Evolutionary conservation across 2,797 vertebrate genomes (phyloP).

Genomic region (Harpagifer antarcticus): DNA sequence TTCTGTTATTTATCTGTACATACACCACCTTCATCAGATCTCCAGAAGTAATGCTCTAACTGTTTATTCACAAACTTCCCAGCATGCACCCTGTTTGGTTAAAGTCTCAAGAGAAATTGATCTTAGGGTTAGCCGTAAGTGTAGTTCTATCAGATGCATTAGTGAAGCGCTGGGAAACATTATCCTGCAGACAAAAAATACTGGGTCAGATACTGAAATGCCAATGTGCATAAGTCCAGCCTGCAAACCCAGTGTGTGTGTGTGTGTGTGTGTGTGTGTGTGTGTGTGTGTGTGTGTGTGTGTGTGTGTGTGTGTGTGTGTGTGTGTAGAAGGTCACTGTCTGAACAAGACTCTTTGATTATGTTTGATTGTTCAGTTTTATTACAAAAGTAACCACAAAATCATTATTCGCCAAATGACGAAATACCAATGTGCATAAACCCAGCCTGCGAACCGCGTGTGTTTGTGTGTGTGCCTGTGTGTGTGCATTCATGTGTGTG

Average conservation of each 20-base stretch:
- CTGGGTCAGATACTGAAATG: constrained; percentile 30
- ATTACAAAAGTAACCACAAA: too few species aligned
- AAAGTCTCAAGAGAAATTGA: constrained; percentile 9
- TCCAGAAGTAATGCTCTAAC: too few species aligned
- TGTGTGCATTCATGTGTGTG: not conserved
- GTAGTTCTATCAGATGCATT: constrained; percentile 3
- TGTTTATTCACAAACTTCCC: not conserved
- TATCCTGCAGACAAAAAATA: constrained; percentile 9
- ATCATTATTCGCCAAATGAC: too few species aligned
- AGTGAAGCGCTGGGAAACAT: constrained; percentile 14
- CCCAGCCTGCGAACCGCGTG: too few species aligned
- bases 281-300: too few species aligned
- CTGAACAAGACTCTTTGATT: too few species aligned
- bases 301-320: too few species aligned
- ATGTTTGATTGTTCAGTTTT: too few species aligned
- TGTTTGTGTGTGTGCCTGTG: not conserved
- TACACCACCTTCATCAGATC: too few species aligned
- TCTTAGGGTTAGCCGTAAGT: not conserved
- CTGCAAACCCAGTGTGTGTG: not conserved
- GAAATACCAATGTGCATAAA: too few species aligned
- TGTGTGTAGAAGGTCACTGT: too few species aligned
- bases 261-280: not conserved
- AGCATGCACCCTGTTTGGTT: constrained; percentile 8
- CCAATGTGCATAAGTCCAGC: constrained; percentile 12
- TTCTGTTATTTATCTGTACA: too few species aligned